phyloP scores from a whole-genome alignment of 2,797 vertebrate genomes.

The Halcyon smyrnensis region DNA sequence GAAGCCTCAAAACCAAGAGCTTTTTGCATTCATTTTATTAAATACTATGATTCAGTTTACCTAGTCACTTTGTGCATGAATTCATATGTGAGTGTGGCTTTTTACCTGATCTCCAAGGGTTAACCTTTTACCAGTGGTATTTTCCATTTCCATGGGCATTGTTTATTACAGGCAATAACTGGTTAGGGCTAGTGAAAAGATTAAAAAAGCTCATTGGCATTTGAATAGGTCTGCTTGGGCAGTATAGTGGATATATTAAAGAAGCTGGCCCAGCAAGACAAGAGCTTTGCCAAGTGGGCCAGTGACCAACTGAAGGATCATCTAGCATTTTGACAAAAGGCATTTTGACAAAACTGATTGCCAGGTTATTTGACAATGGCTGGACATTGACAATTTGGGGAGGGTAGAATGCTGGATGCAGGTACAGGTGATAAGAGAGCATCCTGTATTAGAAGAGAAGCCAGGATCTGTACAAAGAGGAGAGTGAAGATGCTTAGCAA shows the following conservation, averaged over 20 bases:
- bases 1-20: neutral
- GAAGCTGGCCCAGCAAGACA: neutral
- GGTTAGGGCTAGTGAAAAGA: neutral
- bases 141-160: neutral
- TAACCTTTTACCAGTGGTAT: neutral
- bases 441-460: neutral
- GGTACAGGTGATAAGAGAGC: neutral
- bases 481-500: neutral
- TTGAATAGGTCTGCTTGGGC: neutral
- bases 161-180: neutral
- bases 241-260: neutral
- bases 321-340: neutral
- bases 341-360: neutral
- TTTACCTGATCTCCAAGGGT: neutral
- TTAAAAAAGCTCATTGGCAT: neutral
- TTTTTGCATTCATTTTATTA: neutral
- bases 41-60: neutral
- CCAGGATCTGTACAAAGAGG: neutral
- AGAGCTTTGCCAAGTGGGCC: neutral
- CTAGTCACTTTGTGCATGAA: neutral
- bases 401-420: neutral
- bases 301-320: neutral
- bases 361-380: neutral
- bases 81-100: neutral
- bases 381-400: neutral